Percentiles rank a stretch among this genome's conserved stretches.
phyloP scores from a whole-genome alignment of 1,140 invertebrate genomes.

The Drosophila tropicalis region DNA sequence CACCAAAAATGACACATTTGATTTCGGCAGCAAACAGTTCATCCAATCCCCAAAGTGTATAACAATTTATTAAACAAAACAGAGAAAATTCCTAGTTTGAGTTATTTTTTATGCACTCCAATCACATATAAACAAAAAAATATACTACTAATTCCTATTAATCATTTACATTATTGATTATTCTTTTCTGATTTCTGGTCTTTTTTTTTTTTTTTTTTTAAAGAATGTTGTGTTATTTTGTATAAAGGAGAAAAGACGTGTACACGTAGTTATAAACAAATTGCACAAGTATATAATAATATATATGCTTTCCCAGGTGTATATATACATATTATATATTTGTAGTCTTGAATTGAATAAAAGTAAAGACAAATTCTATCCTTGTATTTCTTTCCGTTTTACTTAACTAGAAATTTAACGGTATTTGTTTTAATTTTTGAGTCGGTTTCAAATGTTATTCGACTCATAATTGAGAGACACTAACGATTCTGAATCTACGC shows the following conservation, averaged over 20 bases:
- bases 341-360: neutral
- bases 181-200: neutral
- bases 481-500: no score
- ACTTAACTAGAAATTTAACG: no score
- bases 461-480: no score
- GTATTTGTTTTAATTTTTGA: no score
- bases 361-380: neutral
- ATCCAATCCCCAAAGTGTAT: conserved; percentile 1
- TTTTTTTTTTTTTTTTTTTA: neutral
- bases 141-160: neutral
- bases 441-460: no score
- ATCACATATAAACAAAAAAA: neutral
- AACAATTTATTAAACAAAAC: neutral
- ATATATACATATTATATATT: neutral
- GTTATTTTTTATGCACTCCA: neutral
- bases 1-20: neutral
- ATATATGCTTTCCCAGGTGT: neutral
- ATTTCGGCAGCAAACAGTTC: neutral
- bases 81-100: neutral
- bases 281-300: neutral
- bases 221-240: neutral
- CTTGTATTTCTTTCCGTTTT: no score
- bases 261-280: neutral
- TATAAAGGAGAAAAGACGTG: neutral
- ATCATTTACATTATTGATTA: neutral